A percentile compares a stretch with the other conserved stretches of the same genome.
These are phyloP conservation scores for Drosophila nannoptera DNA, from an alignment of 1,140 invertebrate genomes.

Conservation along the genomic window DNA sequence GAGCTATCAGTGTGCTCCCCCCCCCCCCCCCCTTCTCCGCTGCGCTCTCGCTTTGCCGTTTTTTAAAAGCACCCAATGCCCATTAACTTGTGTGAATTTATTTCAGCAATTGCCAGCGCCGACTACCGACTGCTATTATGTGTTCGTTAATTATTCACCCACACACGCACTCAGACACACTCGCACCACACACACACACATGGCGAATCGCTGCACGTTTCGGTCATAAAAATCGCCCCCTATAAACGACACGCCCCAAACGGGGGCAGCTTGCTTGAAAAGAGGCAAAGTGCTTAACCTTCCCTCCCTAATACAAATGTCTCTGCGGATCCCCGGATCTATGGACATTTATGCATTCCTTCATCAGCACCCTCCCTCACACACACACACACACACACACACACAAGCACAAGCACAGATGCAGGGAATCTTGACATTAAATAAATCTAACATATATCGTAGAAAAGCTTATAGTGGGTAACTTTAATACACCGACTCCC, in stretches of 20 bases:
- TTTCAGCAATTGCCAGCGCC: constrained; percentile 64
- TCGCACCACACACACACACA: constrained; percentile 33
- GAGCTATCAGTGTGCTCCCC: constrained; percentile 15
- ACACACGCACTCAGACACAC: constrained; percentile 39
- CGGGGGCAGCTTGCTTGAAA: constrained; percentile 56
- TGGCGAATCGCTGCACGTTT: constrained; percentile 55
- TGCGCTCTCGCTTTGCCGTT: constrained; percentile 18
- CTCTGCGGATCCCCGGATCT: constrained; percentile 47
- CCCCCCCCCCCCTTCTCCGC: neutral
- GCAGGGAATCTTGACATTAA: constrained; percentile 70
- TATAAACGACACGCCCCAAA: constrained; percentile 59
- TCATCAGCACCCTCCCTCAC: neutral
- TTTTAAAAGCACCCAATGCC: constrained; percentile 70
- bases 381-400: constrained; percentile 1
- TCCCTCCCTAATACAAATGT: constrained; percentile 48
- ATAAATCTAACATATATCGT: constrained; percentile 72
- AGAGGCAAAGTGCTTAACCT: constrained; percentile 55
- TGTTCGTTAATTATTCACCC: constrained; percentile 76
- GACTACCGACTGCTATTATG: constrained; percentile 66
- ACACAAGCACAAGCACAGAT: constrained; percentile 14
- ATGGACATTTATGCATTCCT: constrained; percentile 62
- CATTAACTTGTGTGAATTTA: constrained; percentile 76
- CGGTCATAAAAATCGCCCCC: constrained; percentile 69
- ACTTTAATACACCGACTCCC: constrained; percentile 61
- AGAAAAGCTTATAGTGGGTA: constrained; percentile 67